Evolutionary conservation across 2,797 vertebrate species (phyloP), one percentile per base, ranked within the genome.

Genomic region (Spheniscus humboldti): DNA sequence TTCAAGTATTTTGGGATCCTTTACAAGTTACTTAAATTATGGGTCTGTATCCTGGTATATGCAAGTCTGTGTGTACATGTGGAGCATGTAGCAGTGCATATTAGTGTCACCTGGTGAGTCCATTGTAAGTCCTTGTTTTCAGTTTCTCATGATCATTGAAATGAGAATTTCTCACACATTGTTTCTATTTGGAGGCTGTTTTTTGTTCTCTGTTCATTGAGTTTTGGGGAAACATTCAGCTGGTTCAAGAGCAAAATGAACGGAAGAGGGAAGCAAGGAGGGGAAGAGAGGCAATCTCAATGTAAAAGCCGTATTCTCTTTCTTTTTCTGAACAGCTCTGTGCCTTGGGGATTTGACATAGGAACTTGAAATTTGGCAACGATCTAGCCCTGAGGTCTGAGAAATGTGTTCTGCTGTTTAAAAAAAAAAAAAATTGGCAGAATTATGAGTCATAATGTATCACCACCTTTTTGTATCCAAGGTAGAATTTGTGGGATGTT

Each of bases 301-400:
- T 85, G 47, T 88, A 77, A 85, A 80, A 90, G 45, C 84, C 0
- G 0, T 66, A n/a, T 80, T 80, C 50, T 33, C n/a, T 69, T 77
- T 55, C 31, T 86, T 78, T 66, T 94, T 82, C 74, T 89, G 53
- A 94, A n/a, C 43, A 91, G 60, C 37, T 92, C 88, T 89, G 48
- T 79, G n/a, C 90, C 78, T 53, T 16, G 18, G 72, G 60, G 75
- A 79, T 92, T 91, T 89, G 60, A 93, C 48, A 63, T 9, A 71
- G 52, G 52, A 91, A 47, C 74, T 96, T 87, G 53, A 93, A 91
- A 86, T 91, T 94, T 96, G 78, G 72, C 87, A 75, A 23, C 57
- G 37, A 80, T 88, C 64, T 92, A 81, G 64, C 81, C 52, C 69
- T 68, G 50, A 90, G 78, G 72, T 80, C 91, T 93, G 75, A 95